Evolutionary conservation across 2,113 vertebrate species (phyloP), one percentile per base, ranked within the genome.

Genomic region (Hystrix brachyura): DNA sequence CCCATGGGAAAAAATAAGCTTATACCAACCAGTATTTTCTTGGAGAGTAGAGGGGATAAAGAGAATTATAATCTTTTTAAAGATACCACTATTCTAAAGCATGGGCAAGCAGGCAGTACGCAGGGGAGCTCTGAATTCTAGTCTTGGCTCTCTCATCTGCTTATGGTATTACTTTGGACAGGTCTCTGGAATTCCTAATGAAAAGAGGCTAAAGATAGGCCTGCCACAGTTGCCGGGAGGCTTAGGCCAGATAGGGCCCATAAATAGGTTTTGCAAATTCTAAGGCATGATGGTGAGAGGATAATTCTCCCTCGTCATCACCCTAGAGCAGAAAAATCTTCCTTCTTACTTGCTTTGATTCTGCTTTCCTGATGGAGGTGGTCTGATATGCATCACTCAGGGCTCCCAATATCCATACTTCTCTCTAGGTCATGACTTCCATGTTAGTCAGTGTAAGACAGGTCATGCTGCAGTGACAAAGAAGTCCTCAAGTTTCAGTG

Each of bases 391-490:
- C 18, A 46, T 53, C 55, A 27, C 2, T 92, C 51, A 46, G 65
- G 25, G 72, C 18, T 32, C 55, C 46, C 79, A 29, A 48, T 32
- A 48, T 12, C 59, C 59, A 53, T 15, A 80, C 11, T 62, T 94
- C 15, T 80, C 51, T 59, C 64, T 72, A n/a, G 34, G 38, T 74
- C 67, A 90, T 6, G 0, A 34, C 84, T 87, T 94, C 43, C 11
- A 14, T 27, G 21, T 81, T 21, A 89, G 69, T 76, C 60, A 94
- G 84, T 48, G 43, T 81, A 48, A 92, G 46, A 29, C 69, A 92
- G 74, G 62, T n/a, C 23, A 64, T 80, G 85, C 57, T 25, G 13
- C 71, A 69, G 32, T 89, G 74, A 83, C 64, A 95, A 93, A 78
- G 60, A 79, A 91, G 76, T 7, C 34, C 59, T 10, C 10, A 64